These are phyloP conservation scores for Acleris literana DNA, from an alignment of 2,888 invertebrate species.

Conservation along the genomic window DNA sequence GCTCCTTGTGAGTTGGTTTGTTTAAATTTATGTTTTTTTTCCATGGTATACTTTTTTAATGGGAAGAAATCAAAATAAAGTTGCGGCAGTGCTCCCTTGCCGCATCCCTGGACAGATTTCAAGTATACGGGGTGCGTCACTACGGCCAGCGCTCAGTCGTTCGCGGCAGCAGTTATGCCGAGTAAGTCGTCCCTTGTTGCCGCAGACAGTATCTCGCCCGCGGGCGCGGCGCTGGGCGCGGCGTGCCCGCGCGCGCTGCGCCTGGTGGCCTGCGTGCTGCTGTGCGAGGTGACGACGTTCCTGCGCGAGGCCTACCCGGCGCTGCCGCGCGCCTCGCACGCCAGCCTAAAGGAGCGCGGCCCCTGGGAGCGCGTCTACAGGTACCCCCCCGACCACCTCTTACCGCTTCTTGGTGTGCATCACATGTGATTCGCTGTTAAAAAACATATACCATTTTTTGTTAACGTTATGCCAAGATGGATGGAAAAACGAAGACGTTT, in stretches of 20 bases:
- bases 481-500: constrained; percentile 81
- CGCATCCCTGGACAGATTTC: too few relatives aligned
- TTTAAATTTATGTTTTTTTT: too few relatives aligned
- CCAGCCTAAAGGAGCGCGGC: constrained; percentile 90
- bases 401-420: constrained; percentile 67
- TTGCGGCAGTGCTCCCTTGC: too few relatives aligned
- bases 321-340: constrained; percentile 88
- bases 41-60: too few relatives aligned
- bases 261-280: constrained; percentile 95
- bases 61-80: too few relatives aligned
- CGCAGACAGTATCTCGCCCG: constrained; percentile 86
- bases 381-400: constrained; percentile 57
- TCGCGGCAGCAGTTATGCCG: too few relatives aligned
- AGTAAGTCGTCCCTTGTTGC: too few relatives aligned
- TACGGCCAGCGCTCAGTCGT: too few relatives aligned
- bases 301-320: constrained; percentile 97
- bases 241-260: constrained; percentile 95
- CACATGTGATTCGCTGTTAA: constrained; percentile 68
- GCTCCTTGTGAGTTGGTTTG: too few relatives aligned
- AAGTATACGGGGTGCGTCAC: too few relatives aligned
- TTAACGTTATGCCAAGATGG: constrained; percentile 81
- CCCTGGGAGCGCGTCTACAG: constrained; percentile 93
- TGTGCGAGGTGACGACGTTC: constrained; percentile 99
- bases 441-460: constrained; percentile 68
- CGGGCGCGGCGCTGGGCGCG: constrained; percentile 86